Evolutionary conservation across 2,888 invertebrate genomes (phyloP).

Genomic region (Tetragonula carbonaria): DNA sequence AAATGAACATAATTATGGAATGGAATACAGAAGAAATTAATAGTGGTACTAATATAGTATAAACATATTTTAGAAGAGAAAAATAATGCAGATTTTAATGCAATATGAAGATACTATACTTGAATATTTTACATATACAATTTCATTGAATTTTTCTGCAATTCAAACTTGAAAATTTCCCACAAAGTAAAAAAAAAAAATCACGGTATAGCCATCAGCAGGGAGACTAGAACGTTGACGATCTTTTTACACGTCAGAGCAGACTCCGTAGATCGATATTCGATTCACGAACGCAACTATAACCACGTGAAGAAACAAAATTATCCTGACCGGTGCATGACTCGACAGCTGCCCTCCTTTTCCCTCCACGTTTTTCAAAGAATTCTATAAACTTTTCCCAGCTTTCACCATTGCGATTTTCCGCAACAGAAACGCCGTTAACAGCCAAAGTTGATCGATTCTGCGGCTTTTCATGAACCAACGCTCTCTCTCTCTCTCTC

Average conservation of each 20-base stretch:
- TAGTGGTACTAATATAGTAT: no score
- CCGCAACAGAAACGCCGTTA: constrained; percentile 38
- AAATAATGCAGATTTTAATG: no score
- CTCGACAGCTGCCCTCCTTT: background rate
- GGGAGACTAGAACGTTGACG: background rate
- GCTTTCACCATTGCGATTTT: constrained; percentile 45
- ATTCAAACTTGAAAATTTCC: no score
- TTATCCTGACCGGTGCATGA: constrained; percentile 15
- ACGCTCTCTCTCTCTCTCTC: background rate
- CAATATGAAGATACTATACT: no score
- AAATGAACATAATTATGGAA: no score
- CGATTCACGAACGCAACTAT: background rate
- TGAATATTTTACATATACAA: no score
- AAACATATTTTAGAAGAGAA: no score
- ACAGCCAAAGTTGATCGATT: constrained; percentile 45
- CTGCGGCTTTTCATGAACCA: constrained; percentile 14
- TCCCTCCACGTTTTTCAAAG: background rate
- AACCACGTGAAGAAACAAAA: constrained; percentile 20
- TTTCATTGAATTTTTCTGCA: no score
- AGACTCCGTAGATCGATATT: constrained; percentile 18
- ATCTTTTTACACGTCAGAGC: background rate
- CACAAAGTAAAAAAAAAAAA: no score
- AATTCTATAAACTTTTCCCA: constrained; percentile 34
- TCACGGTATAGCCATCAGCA: background rate
- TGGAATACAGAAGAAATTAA: no score